phyloP scores from a whole-genome alignment of 2,113 vertebrate species.

The Origma solitaria region DNA sequence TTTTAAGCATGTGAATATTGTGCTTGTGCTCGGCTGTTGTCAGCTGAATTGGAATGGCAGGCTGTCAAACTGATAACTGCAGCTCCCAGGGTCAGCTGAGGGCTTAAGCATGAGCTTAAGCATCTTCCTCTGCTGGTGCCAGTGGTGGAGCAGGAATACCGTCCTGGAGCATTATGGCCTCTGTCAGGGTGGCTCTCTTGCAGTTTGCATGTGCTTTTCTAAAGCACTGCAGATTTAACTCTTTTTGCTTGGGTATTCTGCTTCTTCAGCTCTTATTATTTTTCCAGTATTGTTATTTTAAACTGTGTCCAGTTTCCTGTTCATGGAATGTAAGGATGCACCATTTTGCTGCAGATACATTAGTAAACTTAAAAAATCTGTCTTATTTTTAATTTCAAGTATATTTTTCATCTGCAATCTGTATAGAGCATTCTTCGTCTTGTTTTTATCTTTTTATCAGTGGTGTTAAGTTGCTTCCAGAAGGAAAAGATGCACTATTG shows the following conservation, averaged over 20 bases:
- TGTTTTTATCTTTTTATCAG: not conserved
- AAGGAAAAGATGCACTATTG: not conserved
- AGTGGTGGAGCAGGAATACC: not conserved
- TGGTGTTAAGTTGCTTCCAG: not conserved
- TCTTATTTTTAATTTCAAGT: not conserved
- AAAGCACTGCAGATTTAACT: not conserved
- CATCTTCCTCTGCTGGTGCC: not conserved
- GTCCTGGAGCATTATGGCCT: not conserved
- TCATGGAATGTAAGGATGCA: not conserved
- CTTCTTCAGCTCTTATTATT: not conserved
- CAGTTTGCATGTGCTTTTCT: not conserved
- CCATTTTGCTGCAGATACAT: not conserved
- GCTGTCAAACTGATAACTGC: conserved; percentile 2
- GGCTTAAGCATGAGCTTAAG: not conserved
- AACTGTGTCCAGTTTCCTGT: not conserved
- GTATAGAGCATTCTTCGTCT: not conserved
- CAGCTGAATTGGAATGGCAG: conserved; percentile 34
- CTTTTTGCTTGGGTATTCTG: not conserved
- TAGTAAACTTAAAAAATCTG: not conserved
- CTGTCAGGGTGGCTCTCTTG: not conserved
- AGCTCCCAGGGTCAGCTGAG: conserved; percentile 15
- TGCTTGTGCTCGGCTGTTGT: conserved; percentile 1
- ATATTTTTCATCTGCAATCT: not conserved
- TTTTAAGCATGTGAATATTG: conserved; percentile 43
- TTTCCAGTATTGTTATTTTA: not conserved